phyloP scores from a whole-genome alignment of 2,888 invertebrate species.

The Pterostichus madidus region DNA sequence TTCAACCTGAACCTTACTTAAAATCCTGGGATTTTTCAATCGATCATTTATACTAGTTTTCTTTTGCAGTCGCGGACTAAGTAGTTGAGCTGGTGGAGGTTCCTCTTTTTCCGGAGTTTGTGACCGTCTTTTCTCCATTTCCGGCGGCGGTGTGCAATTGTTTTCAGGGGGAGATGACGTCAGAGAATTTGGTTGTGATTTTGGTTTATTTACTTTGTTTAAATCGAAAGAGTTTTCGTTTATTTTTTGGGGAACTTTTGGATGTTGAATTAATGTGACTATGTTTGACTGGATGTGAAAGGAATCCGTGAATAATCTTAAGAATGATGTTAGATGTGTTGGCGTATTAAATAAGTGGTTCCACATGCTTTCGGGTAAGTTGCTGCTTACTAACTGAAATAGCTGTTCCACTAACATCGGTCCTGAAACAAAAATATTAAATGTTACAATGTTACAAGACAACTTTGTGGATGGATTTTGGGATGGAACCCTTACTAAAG shows the following conservation, averaged over 20 bases:
- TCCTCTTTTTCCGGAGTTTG: constrained; percentile 52
- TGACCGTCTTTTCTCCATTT: constrained; percentile 53
- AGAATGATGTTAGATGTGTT: constrained; percentile 92
- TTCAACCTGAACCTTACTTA: constrained; percentile 12
- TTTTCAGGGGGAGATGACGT: not conserved
- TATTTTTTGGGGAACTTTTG: constrained; percentile 81
- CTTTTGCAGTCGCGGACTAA: constrained; percentile 57
- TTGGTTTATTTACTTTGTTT: constrained; percentile 68
- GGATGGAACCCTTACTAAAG: too few species aligned
- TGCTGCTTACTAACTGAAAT: constrained; percentile 88
- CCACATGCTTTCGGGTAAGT: constrained; percentile 80
- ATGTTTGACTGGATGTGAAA: constrained; percentile 96
- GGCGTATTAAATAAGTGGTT: constrained; percentile 94
- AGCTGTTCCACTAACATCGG: constrained; percentile 93
- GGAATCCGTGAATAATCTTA: constrained; percentile 95
- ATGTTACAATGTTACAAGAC: not conserved
- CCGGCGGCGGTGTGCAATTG: not conserved
- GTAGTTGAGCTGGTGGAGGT: constrained; percentile 17
- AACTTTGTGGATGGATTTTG: too few species aligned
- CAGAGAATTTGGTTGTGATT: constrained; percentile 60
- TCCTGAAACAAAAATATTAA: constrained; percentile 74
- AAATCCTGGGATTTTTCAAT: constrained; percentile 52
- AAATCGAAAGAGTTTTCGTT: constrained; percentile 70
- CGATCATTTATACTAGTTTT: constrained; percentile 57
- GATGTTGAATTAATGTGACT: constrained; percentile 89